Evolutionary conservation across 2,113 vertebrate species (phyloP).

Genomic region (Cercocebus atys): DNA sequence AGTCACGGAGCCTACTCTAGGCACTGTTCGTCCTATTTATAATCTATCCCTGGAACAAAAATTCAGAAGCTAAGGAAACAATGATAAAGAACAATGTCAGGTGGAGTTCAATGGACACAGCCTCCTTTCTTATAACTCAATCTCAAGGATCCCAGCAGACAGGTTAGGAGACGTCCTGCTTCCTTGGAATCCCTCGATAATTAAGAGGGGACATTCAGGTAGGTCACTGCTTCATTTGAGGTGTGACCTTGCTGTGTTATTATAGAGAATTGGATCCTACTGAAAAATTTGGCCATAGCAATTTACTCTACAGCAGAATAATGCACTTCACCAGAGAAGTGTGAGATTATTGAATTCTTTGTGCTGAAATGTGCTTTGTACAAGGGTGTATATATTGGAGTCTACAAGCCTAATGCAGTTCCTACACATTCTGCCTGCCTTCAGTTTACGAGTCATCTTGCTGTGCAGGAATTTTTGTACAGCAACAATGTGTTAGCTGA

Average conservation of each 20-base stretch:
- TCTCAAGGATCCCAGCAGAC: neutral
- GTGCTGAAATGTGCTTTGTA: slow-evolving; percentile 45
- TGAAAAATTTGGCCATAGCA: slow-evolving; percentile 50
- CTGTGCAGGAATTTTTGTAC: neutral
- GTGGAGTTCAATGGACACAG: slow-evolving; percentile 39
- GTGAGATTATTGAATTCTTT: slow-evolving; percentile 54
- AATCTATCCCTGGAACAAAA: slow-evolving; percentile 35
- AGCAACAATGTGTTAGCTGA: neutral
- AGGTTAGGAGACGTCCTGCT: neutral
- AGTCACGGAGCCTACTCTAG: slow-evolving; percentile 59
- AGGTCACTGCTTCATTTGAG: slow-evolving; percentile 45
- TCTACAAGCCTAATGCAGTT: neutral
- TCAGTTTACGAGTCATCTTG: neutral
- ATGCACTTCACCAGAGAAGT: slow-evolving; percentile 47
- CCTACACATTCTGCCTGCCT: neutral
- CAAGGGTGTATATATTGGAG: neutral
- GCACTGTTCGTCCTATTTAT: slow-evolving; percentile 74
- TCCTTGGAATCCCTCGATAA: neutral
- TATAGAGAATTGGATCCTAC: slow-evolving; percentile 57
- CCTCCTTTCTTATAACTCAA: slow-evolving; percentile 50
- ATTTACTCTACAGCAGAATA: slow-evolving; percentile 55
- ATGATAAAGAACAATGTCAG: slow-evolving; percentile 47
- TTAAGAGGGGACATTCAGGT: neutral
- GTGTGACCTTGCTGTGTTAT: slow-evolving; percentile 56
- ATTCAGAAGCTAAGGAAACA: slow-evolving; percentile 59